Conservation (phyloP, 2,113 vertebrate species). For the Mustela lutreola region DNA sequence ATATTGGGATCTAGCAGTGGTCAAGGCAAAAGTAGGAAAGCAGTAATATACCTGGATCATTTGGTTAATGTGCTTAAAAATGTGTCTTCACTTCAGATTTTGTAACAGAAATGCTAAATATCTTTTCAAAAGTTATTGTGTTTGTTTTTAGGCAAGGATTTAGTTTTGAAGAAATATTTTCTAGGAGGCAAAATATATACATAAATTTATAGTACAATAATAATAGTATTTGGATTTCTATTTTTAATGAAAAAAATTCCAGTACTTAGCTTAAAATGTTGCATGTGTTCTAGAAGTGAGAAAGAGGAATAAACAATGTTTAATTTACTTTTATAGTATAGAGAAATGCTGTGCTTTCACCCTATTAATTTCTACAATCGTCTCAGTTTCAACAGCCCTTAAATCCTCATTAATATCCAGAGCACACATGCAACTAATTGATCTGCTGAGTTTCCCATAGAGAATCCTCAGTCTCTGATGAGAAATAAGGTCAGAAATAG, state of each 20-base stretch:
- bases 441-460: neutral
- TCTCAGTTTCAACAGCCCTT: neutral
- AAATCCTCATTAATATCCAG: neutral
- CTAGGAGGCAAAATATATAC: neutral
- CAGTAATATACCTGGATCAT: neutral
- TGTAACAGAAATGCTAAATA: neutral
- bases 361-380: neutral
- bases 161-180: neutral
- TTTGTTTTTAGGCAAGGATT: neutral
- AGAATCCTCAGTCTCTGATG: neutral
- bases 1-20: neutral
- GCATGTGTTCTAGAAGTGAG: neutral
- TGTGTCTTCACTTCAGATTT: neutral
- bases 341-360: neutral
- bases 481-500: conserved; percentile 27
- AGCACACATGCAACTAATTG: neutral
- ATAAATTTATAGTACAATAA: neutral
- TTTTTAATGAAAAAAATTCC: neutral
- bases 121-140: neutral
- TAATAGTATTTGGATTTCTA: neutral
- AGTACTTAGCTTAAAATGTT: neutral
- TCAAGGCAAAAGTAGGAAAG: rapidly evolving
- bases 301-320: neutral
- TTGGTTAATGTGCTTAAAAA: neutral
- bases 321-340: conserved; percentile 11